A percentile compares a stretch with the other conserved stretches of the same genome.
phyloP scores from a whole-genome alignment of 2,113 vertebrate species.

The Marmota flaviventris region DNA sequence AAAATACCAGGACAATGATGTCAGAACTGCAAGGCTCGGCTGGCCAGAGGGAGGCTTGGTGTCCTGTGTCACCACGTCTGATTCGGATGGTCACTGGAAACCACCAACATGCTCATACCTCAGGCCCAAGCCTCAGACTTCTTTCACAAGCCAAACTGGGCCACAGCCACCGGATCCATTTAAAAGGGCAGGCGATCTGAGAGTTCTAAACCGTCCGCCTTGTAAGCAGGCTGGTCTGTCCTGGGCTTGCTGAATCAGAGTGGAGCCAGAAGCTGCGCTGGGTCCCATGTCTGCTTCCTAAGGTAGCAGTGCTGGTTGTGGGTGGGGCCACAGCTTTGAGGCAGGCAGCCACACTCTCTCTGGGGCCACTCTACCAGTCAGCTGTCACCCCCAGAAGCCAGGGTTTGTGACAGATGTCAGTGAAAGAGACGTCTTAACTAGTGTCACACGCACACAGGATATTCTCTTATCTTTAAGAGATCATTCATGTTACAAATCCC shows the following conservation, averaged over 20 bases:
- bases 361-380: not conserved
- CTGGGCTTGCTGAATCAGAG: not conserved
- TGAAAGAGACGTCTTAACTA: not conserved
- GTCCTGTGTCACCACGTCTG: not conserved
- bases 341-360: not conserved
- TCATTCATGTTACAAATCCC: not conserved
- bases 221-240: not conserved
- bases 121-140: not conserved
- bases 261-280: not conserved
- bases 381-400: not conserved
- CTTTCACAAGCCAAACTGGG: not conserved
- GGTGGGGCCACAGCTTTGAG: too few species aligned
- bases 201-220: not conserved
- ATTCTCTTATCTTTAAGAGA: not conserved
- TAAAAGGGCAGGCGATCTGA: not conserved
- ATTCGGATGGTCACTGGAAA: not conserved
- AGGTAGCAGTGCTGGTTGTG: not conserved
- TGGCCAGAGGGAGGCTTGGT: not conserved
- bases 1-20: not conserved
- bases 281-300: not conserved
- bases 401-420: not conserved
- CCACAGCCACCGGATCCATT: not conserved
- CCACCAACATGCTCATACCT: not conserved
- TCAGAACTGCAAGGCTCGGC: not conserved
- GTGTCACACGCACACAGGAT: not conserved